These are phyloP conservation scores for Cryptocephalus primarius DNA, from an alignment of 2,888 invertebrate species.

Conservation along the genomic window DNA sequence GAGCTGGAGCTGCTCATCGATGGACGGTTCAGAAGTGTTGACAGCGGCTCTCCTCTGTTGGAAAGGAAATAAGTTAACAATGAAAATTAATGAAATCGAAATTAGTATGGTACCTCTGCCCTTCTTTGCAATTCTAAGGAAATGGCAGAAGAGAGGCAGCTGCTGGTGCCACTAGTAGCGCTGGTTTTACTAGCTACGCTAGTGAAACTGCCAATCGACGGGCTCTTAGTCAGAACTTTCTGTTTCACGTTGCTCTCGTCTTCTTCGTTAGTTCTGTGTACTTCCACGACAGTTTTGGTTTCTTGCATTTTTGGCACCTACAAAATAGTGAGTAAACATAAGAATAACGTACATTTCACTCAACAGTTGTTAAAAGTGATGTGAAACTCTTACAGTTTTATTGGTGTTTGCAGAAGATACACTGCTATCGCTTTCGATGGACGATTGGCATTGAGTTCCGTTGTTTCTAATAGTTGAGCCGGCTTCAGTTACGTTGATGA, in stretches of 20 bases:
- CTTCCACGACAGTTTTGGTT: conserved; percentile 63
- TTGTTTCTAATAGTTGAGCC: conserved; percentile 59
- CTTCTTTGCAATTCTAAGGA: conserved; percentile 58
- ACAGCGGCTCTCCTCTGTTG: too few relatives aligned
- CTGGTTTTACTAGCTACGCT: conserved; percentile 32
- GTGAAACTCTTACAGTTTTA: background rate
- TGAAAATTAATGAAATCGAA: background rate
- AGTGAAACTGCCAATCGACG: conserved; percentile 31
- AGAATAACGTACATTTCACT: background rate
- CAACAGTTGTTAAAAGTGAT: background rate
- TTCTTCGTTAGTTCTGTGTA: conserved; percentile 47
- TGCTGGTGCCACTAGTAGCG: conserved; percentile 33
- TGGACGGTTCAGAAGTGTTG: conserved; percentile 22
- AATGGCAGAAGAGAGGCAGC: conserved; percentile 54
- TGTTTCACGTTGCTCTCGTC: conserved; percentile 20
- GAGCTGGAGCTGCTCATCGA: conserved; percentile 34
- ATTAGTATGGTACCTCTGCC: conserved; percentile 16
- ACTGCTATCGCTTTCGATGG: conserved; percentile 7
- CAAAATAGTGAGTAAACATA: conserved; percentile 23
- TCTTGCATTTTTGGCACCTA: conserved; percentile 39
- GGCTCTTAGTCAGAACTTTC: conserved; percentile 29
- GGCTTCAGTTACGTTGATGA: conserved; percentile 60
- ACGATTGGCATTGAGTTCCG: conserved; percentile 24
- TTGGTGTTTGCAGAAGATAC: background rate
- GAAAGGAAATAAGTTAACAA: background rate